A percentile compares a stretch with the other conserved stretches of the same genome.
These are phyloP conservation scores for Melolontha melolontha DNA, from an alignment of 2,888 invertebrate genomes.

Conservation along the genomic window DNA sequence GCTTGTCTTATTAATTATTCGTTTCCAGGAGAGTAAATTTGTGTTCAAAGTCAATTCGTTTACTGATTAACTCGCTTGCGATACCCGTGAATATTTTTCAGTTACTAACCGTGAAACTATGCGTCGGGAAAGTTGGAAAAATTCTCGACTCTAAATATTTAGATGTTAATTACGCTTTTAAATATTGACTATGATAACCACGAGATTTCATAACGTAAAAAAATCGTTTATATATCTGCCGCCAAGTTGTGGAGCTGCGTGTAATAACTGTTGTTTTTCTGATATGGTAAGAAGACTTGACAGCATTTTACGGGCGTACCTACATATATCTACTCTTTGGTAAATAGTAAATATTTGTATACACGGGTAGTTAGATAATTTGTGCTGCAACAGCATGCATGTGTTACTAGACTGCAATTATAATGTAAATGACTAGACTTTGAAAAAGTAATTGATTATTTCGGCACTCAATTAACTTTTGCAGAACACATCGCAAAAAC, in stretches of 20 bases:
- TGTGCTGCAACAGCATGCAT: too few relatives aligned
- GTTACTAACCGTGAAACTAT: slow-evolving; percentile 16
- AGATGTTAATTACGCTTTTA: slow-evolving; percentile 15
- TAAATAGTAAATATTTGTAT: too few relatives aligned
- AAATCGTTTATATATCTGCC: background rate
- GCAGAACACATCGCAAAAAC: too few relatives aligned
- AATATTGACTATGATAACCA: slow-evolving; percentile 22
- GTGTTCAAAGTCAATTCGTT: slow-evolving; percentile 14
- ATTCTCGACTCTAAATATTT: slow-evolving; percentile 1
- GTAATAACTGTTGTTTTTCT: slow-evolving; percentile 9
- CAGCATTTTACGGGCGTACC: too few relatives aligned
- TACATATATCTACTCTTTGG: too few relatives aligned
- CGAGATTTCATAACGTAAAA: background rate
- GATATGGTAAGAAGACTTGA: slow-evolving; percentile 1
- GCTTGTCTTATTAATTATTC: slow-evolving; percentile 33
- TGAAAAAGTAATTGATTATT: too few relatives aligned
- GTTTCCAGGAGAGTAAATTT: slow-evolving; percentile 16
- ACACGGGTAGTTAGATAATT: too few relatives aligned
- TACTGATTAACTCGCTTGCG: slow-evolving; percentile 24
- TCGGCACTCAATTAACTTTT: too few relatives aligned
- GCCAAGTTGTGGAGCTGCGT: background rate
- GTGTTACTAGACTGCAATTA: too few relatives aligned
- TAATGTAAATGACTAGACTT: too few relatives aligned
- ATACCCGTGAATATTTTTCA: background rate
- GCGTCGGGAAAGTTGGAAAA: slow-evolving; percentile 1